Base-by-base conservation (phyloP, 2,113 vertebrate genomes). In the Vulpes ferrilata region DNA sequence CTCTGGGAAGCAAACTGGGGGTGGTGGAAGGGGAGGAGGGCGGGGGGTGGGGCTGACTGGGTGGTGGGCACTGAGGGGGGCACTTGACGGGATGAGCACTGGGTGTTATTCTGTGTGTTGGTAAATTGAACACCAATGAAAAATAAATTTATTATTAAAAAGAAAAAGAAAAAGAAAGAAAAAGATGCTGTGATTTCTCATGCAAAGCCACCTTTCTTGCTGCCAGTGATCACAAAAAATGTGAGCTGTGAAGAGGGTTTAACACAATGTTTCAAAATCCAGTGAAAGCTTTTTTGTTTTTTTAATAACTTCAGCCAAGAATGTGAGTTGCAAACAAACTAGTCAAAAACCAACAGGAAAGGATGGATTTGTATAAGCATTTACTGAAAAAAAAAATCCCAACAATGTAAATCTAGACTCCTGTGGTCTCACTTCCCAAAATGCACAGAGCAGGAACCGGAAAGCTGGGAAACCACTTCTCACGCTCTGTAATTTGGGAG, bases 401-500 rank as follows among this genome's bases (percentile, higher is more conserved):
- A 97, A 71, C 73, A 95, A 96, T 98, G 93, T 96, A 96, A 94
- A 93, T 93, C 92, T 97, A 97, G 59, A 93, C 95, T 85, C 25
- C 89, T 97, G 96, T 98, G 98, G 98, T 93, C 90, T 98, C 93
- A 62, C 87, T 98, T 98, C 96, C 95, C 93, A 97, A 98, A 98
- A 98, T 15, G 74, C 89, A 57, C 25, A 78, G 76, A 78, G 60
- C 51, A 96, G 95, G 97, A 98, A 97, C 95, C 38, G 65, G 83
- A 97, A 98, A 97, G 79, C 93, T 96, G 94, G 97, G 87, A 98
- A 98, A 78, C 94, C 92, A 64, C 95, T 97, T 97, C 88, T 98
- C 82, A 86, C 90, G 93, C 84, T 95, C 91, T 97, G 71, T 94
- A 98, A 96, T 96, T 96, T 98, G 85, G 90, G 43, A 93, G 62